Evolutionary conservation across 2,113 vertebrate species (phyloP).

Genomic region (Oncorhynchus gorbuscha): DNA sequence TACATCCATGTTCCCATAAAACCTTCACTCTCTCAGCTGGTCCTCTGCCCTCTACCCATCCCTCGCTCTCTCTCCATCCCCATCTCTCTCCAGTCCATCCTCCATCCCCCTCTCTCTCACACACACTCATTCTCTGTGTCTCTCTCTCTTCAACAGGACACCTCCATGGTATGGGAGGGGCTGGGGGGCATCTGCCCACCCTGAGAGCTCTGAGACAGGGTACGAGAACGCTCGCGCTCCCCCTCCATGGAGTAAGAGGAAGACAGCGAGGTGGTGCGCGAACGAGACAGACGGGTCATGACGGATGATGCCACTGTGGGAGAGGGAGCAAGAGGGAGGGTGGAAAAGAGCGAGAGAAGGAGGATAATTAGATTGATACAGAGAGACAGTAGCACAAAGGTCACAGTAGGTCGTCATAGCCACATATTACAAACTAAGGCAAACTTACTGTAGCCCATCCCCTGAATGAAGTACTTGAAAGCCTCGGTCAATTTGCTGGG

Average conservation of each 20-base stretch:
- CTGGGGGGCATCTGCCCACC: conserved; percentile 80
- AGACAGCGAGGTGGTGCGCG: conserved; percentile 88
- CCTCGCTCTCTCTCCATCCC: conserved; percentile 9
- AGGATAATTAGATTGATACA: neutral
- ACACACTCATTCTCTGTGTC: conserved; percentile 3
- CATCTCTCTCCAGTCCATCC: neutral
- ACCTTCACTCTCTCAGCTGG: conserved; percentile 1
- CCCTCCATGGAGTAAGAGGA: conserved; percentile 85
- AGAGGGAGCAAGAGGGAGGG: neutral
- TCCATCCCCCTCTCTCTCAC: conserved; percentile 2
- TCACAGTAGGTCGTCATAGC: neutral
- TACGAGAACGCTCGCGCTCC: conserved; percentile 82
- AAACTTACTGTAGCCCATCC: conserved; percentile 92
- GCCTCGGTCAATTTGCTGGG: conserved; percentile 92
- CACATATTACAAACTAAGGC: neutral
- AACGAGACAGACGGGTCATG: conserved; percentile 91
- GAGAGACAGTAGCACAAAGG: neutral
- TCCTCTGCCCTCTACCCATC: conserved; percentile 6
- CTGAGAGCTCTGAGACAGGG: conserved; percentile 87
- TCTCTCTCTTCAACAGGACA: conserved; percentile 79
- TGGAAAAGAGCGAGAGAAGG: neutral
- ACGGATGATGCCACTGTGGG: conserved; percentile 87
- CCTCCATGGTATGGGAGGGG: conserved; percentile 87
- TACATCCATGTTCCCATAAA: conserved; percentile 3
- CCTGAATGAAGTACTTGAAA: conserved; percentile 97